Percentiles rank a stretch among this genome's conserved stretches.
Evolutionary conservation across 2,888 invertebrate genomes (phyloP).

Genomic region (Orthosia gracilis): DNA sequence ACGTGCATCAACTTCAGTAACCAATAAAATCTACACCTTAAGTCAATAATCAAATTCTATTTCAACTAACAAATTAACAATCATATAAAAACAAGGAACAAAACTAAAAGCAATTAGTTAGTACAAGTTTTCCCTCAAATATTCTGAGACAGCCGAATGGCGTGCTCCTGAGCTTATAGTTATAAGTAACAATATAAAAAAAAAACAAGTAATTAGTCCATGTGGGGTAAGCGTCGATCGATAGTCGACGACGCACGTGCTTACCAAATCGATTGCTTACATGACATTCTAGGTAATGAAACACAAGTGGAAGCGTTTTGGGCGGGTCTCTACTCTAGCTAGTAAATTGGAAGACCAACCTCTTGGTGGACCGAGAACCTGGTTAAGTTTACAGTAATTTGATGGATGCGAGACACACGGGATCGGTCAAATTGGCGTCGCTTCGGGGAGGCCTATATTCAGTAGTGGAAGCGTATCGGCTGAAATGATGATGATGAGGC

Average conservation of each 20-base stretch:
- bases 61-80: conserved; percentile 14
- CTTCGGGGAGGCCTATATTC: too few species aligned
- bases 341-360: too few species aligned
- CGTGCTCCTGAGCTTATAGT: conserved; percentile 40
- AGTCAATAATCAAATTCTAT: conserved; percentile 2
- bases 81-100: conserved; percentile 7
- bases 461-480: too few species aligned
- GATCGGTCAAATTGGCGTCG: too few species aligned
- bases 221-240: conserved; percentile 58
- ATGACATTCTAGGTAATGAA: conserved; percentile 62
- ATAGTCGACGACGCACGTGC: conserved; percentile 62
- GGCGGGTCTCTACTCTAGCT: not conserved
- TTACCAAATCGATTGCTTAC: conserved; percentile 65
- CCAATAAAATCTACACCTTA: not conserved
- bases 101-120: conserved; percentile 26
- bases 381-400: too few species aligned
- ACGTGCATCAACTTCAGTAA: not conserved
- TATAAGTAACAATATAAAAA: conserved; percentile 52
- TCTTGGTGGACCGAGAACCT: too few species aligned
- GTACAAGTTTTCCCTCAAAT: conserved; percentile 25
- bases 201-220: conserved; percentile 64
- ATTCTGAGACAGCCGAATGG: conserved; percentile 33
- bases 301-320: not conserved
- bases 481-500: too few species aligned
- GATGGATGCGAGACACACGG: too few species aligned